Evolutionary conservation across 2,113 vertebrate genomes (phyloP), one percentile per base, ranked within the genome.

Genomic region (Rhabdomys dilectus): DNA sequence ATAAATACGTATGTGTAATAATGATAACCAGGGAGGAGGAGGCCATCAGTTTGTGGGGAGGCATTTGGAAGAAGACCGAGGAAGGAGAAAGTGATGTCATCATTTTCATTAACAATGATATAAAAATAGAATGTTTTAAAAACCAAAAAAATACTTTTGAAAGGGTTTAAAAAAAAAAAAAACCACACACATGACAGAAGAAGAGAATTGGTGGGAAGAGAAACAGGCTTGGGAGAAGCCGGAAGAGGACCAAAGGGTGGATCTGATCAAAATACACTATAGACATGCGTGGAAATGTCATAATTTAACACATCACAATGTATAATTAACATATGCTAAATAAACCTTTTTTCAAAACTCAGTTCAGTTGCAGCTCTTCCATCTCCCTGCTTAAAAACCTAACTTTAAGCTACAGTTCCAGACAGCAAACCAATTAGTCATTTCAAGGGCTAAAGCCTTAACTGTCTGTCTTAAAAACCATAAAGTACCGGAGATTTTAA

Each of bases 381-480:
- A 66, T 39, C 77, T 53, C 26, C 34, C 29, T 34, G 48, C 53
- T 66, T 68, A 88, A 82, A 91, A 92, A 6, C 39, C 68, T 66
- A 91, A 19, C 31, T 77, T 48, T 31, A 66, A 94, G 60, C 1
- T 29, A 60, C n/a, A 82, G 77, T 21, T n/a, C 76, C 39, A 76
- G 15, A 75, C 42, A 91, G 73, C 56, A 72, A 92, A 85, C 53
- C 85, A 78, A 85, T 88, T 94, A 80, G 45, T 53, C 80, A 88
- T 84, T 87, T 70, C 75, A 78, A 60, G 64, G 39, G n/a, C 94
- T 64, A 16, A 85, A 75, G 75, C 26, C 39, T 66, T 76, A 51
- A 48, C 77, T 93, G 75, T 82, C 60, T 89, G 36, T 60, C 39
- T 92, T 96, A 96, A 81, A 76, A 16, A 48, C 91, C 91, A 89